A percentile compares a stretch with the other conserved stretches of the same genome.
These are phyloP conservation scores for Sebastolobus altivelis DNA, from an alignment of 2,797 vertebrate genomes.

Conservation along the genomic window DNA sequence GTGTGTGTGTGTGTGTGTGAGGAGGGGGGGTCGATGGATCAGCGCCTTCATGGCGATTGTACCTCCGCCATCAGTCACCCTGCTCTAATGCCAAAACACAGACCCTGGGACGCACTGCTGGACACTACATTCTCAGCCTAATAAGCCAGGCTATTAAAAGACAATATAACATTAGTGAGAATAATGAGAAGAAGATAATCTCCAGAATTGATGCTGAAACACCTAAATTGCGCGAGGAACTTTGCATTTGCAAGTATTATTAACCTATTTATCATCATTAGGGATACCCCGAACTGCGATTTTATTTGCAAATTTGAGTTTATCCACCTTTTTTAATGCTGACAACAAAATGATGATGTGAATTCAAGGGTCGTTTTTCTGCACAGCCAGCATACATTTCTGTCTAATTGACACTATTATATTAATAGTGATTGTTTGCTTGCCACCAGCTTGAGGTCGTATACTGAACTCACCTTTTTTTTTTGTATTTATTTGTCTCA, in stretches of 20 bases:
- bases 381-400: neutral
- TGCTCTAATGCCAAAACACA: slow-evolving; percentile 39
- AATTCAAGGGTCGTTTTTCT: slow-evolving; percentile 5
- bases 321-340: slow-evolving; percentile 18
- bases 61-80: slow-evolving; percentile 54
- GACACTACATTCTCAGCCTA: neutral
- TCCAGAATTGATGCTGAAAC: slow-evolving; percentile 24
- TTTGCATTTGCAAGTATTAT: slow-evolving; percentile 44
- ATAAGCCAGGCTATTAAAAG: slow-evolving; percentile 4
- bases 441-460: slow-evolving; percentile 10
- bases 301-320: slow-evolving; percentile 18
- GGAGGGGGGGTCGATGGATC: slow-evolving; percentile 27
- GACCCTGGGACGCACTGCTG: slow-evolving; percentile 29
- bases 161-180: slow-evolving; percentile 20
- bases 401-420: slow-evolving; percentile 1
- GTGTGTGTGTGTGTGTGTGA: too few relatives aligned
- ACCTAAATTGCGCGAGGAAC: slow-evolving; percentile 18
- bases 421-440: slow-evolving; percentile 4
- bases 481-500: neutral
- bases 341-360: slow-evolving; percentile 24
- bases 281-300: neutral
- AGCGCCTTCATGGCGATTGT: slow-evolving; percentile 40
- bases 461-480: neutral
- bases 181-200: slow-evolving; percentile 25
- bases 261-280: slow-evolving; percentile 29